Base-by-base conservation (phyloP, 2,888 invertebrate genomes). In the Tridacna crocea region DNA sequence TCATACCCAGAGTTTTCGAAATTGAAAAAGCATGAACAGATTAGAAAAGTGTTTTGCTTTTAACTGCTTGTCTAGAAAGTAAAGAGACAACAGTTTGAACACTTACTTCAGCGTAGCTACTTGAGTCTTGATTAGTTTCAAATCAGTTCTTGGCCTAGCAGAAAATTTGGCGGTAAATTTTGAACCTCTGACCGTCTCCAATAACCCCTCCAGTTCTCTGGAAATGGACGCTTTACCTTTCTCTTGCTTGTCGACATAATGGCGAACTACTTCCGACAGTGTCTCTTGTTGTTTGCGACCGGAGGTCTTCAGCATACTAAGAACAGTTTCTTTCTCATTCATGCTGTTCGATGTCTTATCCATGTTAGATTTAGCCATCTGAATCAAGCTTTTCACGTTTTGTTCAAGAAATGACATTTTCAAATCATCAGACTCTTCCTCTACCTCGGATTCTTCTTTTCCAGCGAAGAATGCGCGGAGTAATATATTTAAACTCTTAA, bases 221-320 rank as follows among this genome's bases (percentile, higher is more conserved):
- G 85, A 79, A 13, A 91, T 48, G 0, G 83, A 73, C 47, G 77
- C 22, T 61, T 88, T 90, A 8, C 75, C 86, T 24, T 88, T 89
- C 66, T 90, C 89, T n/a, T 91, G 90, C 65, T 87, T 90, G 27
- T 87, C 88, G 24, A 90, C 75, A 26, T 88, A 87, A 26, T 84
- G 85, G 15, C 82, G 83, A 0, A 91, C 85, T 8, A 88, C 83
- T 4, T 88, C 87, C 12, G 88, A 85, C 48, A 91, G 66, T 13
- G 89, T 68, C 46, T 87, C 81, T 17, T 80, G 75, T 68, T 79
- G 88, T 22, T 82, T 68, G 36, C 84, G 55, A 3, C 82, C 72
- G 0, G 86, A 80, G 12, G 84, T 83, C 84, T 78, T 78, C 11
- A 90, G 73, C 68, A 89, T 66, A 19, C 73, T 81, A 36, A 89